Evolutionary conservation across 2,113 vertebrate genomes (phyloP), one percentile per base, ranked within the genome.

Genomic region (Melanerpes formicivorus): DNA sequence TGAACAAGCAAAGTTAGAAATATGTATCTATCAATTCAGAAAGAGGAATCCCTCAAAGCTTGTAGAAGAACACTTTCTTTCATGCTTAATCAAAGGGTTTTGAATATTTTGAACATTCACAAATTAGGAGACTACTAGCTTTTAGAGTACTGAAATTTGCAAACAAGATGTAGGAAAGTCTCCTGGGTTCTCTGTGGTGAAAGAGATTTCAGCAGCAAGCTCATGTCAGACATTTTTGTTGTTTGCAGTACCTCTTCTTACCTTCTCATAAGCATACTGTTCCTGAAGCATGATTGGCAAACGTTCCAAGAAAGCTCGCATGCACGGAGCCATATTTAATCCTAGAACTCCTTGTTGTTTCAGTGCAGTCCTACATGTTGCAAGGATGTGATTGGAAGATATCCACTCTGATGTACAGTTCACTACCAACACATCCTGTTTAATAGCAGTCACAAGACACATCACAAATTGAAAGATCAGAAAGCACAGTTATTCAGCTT

Each of bases 271-370:
- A 6, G 98, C 97, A 18, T 99, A 99, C 96, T 99, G 99, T 67
- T 99, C 99, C 98, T 99, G 99, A 95, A 99, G 98, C 99, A 99
- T 99, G 64, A 99, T 77, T 2, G 99, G 99, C 69, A 99, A 97
- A 34, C 99, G 97, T 96, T 99, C 99, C 92, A 99, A 96, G 97
- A 99, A 99, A 0, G 99, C 98, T 62, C 98, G 98, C 99, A 99
- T 99, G 96, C 99, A 99, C 3, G 99, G 99, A 6, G 99, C 99
- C 98, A 98, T 98, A 96, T 99, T 99, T 65, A 99, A 93, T 63
- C 99, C 99, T 32, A 99, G 91, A 44, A 99, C 97, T 6, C 99
- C 99, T 94, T 99, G 99, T n/a, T 98, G 99, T 87, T 98, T 99
- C 95, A 99, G 96, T 3, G 99, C 99, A 1, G 97, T 98, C 90